A percentile compares a stretch with the other conserved stretches of the same genome.
These are phyloP conservation scores for Cremastinae sp. DNA, from an alignment of 2,888 invertebrate genomes.

Conservation along the genomic window DNA sequence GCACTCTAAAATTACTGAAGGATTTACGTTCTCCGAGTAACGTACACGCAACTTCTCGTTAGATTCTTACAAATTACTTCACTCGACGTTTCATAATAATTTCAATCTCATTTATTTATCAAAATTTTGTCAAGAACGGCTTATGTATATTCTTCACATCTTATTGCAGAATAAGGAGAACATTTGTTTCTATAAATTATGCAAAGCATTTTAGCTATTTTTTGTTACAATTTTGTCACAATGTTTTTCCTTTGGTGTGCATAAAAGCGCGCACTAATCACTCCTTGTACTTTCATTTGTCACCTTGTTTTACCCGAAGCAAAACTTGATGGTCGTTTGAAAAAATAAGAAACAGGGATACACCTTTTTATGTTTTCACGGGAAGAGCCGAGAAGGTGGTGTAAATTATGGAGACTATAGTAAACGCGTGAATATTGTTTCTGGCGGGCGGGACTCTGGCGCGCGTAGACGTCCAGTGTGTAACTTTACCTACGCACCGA, in stretches of 20 bases:
- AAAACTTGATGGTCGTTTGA: constrained; percentile 5
- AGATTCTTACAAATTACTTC: no score
- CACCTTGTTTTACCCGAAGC: constrained; percentile 38
- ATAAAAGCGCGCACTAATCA: constrained; percentile 36
- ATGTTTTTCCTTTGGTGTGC: neutral
- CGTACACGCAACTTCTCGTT: neutral
- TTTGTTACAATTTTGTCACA: neutral
- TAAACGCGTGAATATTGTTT: constrained; percentile 52
- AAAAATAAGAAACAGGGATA: constrained; percentile 23
- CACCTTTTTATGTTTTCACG: constrained; percentile 32
- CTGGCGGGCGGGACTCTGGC: constrained; percentile 35
- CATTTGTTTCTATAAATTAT: no score
- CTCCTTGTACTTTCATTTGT: constrained; percentile 49
- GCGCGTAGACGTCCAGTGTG: constrained; percentile 11
- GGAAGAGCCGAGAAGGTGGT: constrained; percentile 26
- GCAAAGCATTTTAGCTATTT: no score
- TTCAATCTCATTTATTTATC: no score
- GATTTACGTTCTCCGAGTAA: constrained; percentile 10
- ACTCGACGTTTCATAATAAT: no score
- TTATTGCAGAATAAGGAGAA: no score
- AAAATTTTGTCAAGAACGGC: no score
- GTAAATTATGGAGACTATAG: constrained; percentile 47
- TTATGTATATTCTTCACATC: no score
- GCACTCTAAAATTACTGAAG: constrained; percentile 5
- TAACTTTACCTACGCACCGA: constrained; percentile 60